Conservation (phyloP, 2,797 vertebrate species). For the Coregonus ussuriensis region DNA sequence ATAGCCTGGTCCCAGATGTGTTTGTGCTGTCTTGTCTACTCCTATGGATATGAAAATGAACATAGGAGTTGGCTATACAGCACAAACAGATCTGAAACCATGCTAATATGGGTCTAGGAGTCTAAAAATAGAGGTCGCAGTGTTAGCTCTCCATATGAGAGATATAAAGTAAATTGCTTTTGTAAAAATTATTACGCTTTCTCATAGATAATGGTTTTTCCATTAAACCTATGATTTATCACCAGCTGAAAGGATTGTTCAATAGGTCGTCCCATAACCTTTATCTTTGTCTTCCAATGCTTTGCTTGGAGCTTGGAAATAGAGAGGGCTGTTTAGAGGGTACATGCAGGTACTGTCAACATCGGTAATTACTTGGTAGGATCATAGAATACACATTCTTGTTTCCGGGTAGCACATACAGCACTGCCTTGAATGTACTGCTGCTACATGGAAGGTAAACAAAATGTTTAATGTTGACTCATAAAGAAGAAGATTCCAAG, state of each 20-base stretch:
- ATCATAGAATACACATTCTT: neutral
- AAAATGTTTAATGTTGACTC: constrained; percentile 23
- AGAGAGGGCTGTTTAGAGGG: neutral
- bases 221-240: neutral
- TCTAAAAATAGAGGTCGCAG: neutral
- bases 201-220: neutral
- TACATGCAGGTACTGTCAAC: neutral
- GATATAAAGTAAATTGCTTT: neutral
- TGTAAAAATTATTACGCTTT: neutral
- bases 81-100: neutral
- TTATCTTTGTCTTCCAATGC: neutral
- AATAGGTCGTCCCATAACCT: neutral
- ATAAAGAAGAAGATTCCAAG: constrained; percentile 4
- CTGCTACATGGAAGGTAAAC: neutral
- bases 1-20: too few species aligned
- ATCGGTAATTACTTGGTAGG: neutral
- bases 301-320: neutral
- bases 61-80: too few species aligned
- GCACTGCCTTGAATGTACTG: neutral
- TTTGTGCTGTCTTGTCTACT: too few species aligned
- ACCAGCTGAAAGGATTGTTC: neutral
- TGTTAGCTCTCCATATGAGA: neutral
- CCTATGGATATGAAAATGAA: too few species aligned
- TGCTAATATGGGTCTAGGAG: neutral
- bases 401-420: neutral